phyloP scores from a whole-genome alignment of 2,888 invertebrate genomes.

The Zonitis immaculata region DNA sequence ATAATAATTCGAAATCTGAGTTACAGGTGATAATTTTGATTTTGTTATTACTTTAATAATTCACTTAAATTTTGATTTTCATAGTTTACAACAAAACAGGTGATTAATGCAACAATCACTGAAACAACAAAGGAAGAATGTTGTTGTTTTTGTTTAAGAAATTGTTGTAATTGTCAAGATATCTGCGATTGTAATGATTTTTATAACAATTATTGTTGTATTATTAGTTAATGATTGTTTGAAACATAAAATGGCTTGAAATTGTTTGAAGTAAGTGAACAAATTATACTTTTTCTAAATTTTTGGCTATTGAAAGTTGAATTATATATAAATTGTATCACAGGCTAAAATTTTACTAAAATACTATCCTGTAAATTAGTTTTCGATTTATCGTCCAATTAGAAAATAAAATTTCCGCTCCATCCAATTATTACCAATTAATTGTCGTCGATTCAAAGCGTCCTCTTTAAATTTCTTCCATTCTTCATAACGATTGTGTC shows the following conservation, averaged over 20 bases:
- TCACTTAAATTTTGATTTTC: background rate
- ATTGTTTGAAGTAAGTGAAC: too few species aligned
- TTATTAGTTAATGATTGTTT: background rate
- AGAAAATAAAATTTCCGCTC: background rate
- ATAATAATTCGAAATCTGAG: background rate
- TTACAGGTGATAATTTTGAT: background rate
- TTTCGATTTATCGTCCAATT: too few species aligned
- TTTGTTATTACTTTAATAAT: background rate
- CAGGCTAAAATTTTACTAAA: too few species aligned
- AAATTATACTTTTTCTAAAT: too few species aligned
- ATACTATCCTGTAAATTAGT: too few species aligned
- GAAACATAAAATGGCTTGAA: too few species aligned
- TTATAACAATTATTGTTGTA: background rate
- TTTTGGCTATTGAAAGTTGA: too few species aligned
- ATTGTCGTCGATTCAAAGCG: background rate
- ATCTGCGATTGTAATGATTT: too few species aligned
- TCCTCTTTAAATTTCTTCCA: conserved; percentile 56
- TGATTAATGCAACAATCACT: background rate
- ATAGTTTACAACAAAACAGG: background rate
- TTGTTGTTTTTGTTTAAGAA: background rate
- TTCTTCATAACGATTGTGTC: conserved; percentile 51
- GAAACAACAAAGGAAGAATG: background rate
- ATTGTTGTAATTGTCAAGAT: background rate
- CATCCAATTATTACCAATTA: background rate
- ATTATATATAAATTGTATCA: too few species aligned